Evolutionary conservation across 2,888 invertebrate genomes (phyloP), one percentile per base, ranked within the genome.

Genomic region (Crematogaster levior): DNA sequence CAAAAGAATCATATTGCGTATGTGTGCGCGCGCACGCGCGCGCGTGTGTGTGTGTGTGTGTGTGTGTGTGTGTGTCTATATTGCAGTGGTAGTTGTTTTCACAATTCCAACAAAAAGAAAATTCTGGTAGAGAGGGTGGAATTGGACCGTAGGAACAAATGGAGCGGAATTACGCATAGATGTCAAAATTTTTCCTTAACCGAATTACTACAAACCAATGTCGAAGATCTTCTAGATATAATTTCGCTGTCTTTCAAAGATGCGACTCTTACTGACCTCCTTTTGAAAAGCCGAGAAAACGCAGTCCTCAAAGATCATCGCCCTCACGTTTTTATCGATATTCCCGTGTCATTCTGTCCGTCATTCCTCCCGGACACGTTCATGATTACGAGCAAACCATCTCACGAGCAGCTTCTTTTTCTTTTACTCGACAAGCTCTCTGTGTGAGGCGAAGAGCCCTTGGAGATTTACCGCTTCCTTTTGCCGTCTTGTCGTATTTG

Each of bases 241-340:
- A 27, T 65, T 40, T 15, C n/a, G 2, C n/a, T 24, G 27, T 7
- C n/a, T 4, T 5, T 37, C 12, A 4, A 51, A 5, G 30, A 6
- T 51, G 27, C 37, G 37, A 24, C 15, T 18, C 5, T 34, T 27
- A n/a, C 9, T 66, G 51, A 75, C 37, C 21, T 12, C 18, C 5
- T 37, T 51, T 65, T 12, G 34, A 15, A 6, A 18, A 2, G 3
- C 12, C 21, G 12, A 15, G 21, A 58, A n/a, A 37, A 37, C 30
- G 10, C 5, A 46, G 27, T 37, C 37, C 51, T 37, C 6, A 15
- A 40, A 60, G 77, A 81, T 84, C 65, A 56, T 79, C 58, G 21
- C 65, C 34, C 66, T 84, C 65, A 72, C 58, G 70, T 75, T 85
- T 89, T 89, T 88, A 85, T 89, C 72, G 73, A 56, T 51, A 21